Percentiles rank a stretch among this genome's conserved stretches.
These are phyloP conservation scores for Phoeniculus purpureus DNA, from an alignment of 2,797 vertebrate species.

Conservation along the genomic window DNA sequence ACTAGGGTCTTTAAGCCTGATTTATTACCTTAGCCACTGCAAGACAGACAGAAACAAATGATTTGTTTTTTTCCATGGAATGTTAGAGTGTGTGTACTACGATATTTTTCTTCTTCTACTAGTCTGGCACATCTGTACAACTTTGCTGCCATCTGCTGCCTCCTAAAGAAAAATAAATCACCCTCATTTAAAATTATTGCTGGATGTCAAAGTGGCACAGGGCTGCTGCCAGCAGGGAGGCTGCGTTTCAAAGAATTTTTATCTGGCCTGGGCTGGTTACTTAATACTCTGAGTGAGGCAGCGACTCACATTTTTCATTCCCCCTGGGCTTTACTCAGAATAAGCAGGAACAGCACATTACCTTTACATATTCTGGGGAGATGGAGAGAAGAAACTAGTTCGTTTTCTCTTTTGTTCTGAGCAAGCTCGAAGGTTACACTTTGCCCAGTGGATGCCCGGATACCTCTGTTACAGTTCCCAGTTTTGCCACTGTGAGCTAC, in stretches of 20 bases:
- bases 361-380: not conserved
- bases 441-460: not conserved
- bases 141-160: conserved; percentile 80
- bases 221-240: conserved; percentile 30
- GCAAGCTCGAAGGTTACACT: not conserved
- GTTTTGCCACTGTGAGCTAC: not conserved
- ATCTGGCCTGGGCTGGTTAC: conserved; percentile 28
- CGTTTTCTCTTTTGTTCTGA: not conserved
- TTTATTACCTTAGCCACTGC: conserved; percentile 41
- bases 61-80: conserved; percentile 54
- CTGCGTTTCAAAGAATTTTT: conserved; percentile 15
- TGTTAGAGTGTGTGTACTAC: conserved; percentile 19
- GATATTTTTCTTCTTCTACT: conserved; percentile 44
- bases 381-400: not conserved
- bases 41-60: conserved; percentile 63
- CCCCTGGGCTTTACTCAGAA: conserved; percentile 7
- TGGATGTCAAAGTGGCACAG: conserved; percentile 21
- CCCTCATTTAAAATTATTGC: conserved; percentile 24
- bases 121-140: conserved; percentile 55
- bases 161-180: conserved; percentile 53
- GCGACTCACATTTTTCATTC: conserved; percentile 25
- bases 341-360: conserved; percentile 8
- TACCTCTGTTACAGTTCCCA: not conserved
- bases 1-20: conserved; percentile 9
- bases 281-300: conserved; percentile 49